These are phyloP conservation scores for Lordiphosa collinella DNA, from an alignment of 1,140 invertebrate genomes.

Conservation along the genomic window DNA sequence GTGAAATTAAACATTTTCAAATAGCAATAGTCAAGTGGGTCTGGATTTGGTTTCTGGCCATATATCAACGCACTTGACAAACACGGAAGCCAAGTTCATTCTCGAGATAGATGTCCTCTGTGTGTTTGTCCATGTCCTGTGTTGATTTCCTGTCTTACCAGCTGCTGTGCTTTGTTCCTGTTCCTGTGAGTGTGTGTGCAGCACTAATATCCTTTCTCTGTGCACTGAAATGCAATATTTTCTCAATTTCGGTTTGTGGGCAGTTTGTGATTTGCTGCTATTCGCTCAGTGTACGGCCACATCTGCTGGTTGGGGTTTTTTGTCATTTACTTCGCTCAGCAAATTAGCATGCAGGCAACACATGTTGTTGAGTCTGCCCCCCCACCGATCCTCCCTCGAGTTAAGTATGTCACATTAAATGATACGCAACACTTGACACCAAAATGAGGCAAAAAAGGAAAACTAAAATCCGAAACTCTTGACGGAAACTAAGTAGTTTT, in stretches of 20 bases:
- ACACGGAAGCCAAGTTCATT: constrained; percentile 1
- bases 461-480: constrained; percentile 8
- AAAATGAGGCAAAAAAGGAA: constrained; percentile 42
- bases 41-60: constrained; percentile 6
- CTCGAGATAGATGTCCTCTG: constrained; percentile 1
- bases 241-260: too few relatives aligned
- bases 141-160: constrained; percentile 36
- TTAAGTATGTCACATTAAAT: constrained; percentile 72
- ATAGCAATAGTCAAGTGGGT: too few relatives aligned
- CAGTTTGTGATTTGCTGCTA: background rate
- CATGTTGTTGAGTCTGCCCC: constrained; percentile 52
- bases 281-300: background rate
- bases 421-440: constrained; percentile 76
- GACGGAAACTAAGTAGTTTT: background rate
- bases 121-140: constrained; percentile 7
- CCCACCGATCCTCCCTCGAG: constrained; percentile 2
- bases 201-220: constrained; percentile 9
- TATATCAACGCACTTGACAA: constrained; percentile 25
- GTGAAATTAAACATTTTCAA: too few relatives aligned
- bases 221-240: too few relatives aligned
- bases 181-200: too few relatives aligned
- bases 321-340: constrained; percentile 53
- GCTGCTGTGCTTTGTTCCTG: constrained; percentile 25
- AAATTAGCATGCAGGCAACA: constrained; percentile 68
- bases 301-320: constrained; percentile 7